Percentiles rank a stretch among this genome's conserved stretches.
These are phyloP conservation scores for Gobionotothen gibberifrons DNA, from an alignment of 2,797 vertebrate genomes.

Conservation along the genomic window DNA sequence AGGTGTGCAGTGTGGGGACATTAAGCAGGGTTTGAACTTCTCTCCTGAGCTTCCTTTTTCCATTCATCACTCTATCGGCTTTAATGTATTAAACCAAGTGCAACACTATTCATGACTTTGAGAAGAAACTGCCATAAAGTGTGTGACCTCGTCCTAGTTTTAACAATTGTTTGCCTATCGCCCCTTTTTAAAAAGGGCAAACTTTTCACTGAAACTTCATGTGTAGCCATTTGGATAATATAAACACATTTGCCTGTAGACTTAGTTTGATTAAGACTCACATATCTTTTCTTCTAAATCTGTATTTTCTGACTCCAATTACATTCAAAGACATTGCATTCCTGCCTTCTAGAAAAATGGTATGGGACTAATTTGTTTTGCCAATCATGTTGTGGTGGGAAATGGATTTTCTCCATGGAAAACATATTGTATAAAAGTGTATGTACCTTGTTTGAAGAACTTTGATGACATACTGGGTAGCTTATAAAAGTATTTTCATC, in stretches of 20 bases:
- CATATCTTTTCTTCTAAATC: not conserved
- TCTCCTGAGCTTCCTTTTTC: not conserved
- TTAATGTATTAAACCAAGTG: conserved; percentile 1
- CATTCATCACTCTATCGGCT: not conserved
- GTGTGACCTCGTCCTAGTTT: not conserved
- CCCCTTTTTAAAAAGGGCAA: not conserved
- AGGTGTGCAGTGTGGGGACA: not conserved
- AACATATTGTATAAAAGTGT: not conserved
- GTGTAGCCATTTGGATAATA: not conserved
- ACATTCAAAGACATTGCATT: not conserved
- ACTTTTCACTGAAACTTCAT: not conserved
- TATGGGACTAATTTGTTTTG: not conserved
- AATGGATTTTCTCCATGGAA: not conserved
- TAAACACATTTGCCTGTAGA: not conserved
- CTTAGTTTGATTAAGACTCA: not conserved
- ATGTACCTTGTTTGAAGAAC: not conserved
- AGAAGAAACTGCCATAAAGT: conserved; percentile 5
- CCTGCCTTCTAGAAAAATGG: not conserved
- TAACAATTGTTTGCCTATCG: not conserved
- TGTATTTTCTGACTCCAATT: not conserved
- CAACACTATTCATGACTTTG: not conserved
- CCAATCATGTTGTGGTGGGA: not conserved
- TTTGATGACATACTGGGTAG: not conserved
- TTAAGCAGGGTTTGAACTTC: not conserved
- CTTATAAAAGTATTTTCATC: not conserved